Conservation (phyloP, 1,140 invertebrate genomes). For the Eubasilissa regina region DNA sequence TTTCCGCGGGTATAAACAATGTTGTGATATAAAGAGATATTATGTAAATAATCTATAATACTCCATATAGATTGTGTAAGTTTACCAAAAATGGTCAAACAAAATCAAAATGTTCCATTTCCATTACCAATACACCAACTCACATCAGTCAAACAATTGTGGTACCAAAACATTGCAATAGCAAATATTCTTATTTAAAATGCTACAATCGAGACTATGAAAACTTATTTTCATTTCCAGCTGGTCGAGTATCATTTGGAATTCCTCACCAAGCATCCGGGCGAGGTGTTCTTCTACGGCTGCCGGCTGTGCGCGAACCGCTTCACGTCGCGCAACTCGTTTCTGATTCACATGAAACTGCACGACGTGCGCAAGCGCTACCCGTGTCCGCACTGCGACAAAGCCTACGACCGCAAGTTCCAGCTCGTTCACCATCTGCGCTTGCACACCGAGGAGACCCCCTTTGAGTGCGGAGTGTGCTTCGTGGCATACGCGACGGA, state of each 20-base stretch:
- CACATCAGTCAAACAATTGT: too few species aligned
- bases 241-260: conserved; percentile 59
- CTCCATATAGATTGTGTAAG: too few species aligned
- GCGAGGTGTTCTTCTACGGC: conserved; percentile 60
- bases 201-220: too few species aligned
- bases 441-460: conserved; percentile 56
- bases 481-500: conserved; percentile 54
- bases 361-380: conserved; percentile 59
- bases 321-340: conserved; percentile 58
- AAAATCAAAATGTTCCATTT: too few species aligned
- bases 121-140: too few species aligned
- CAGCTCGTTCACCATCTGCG: conserved; percentile 57
- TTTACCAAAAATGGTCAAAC: too few species aligned
- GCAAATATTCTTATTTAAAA: too few species aligned
- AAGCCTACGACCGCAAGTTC: conserved; percentile 59
- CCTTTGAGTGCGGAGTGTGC: conserved; percentile 58
- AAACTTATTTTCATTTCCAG: conserved; percentile 25
- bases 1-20: too few species aligned
- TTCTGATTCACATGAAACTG: conserved; percentile 58
- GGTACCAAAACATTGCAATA: too few species aligned
- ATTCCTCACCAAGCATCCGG: conserved; percentile 58
- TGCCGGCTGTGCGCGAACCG: conserved; percentile 57
- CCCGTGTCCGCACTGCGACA: conserved; percentile 56
- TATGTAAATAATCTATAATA: too few species aligned
- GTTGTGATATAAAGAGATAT: too few species aligned